Conservation (phyloP, 2,797 vertebrate species). For the Pipistrellus nathusii region DNA sequence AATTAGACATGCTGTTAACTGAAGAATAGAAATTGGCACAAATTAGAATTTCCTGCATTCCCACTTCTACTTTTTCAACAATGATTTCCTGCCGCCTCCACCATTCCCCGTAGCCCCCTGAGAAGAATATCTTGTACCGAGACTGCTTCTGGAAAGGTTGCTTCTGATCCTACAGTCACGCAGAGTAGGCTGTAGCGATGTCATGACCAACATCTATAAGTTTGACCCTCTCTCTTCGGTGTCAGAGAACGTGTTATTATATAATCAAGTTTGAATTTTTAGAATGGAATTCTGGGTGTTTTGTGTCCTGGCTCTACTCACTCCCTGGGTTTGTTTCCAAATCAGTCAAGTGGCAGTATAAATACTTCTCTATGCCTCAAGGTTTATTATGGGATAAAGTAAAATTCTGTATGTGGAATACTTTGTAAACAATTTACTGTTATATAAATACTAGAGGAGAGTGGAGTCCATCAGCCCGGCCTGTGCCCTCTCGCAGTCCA, state of each 20-base stretch:
- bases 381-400: neutral
- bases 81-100: neutral
- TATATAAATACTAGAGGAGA: neutral
- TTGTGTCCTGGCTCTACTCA: neutral
- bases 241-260: neutral
- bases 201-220: neutral
- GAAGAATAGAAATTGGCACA: neutral
- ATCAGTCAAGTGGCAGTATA: neutral
- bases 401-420: neutral
- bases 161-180: neutral
- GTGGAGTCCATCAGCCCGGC: too few relatives aligned
- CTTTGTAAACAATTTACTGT: neutral
- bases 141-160: neutral
- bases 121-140: neutral
- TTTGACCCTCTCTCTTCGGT: neutral
- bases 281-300: neutral
- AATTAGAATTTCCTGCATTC: neutral
- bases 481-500: too few relatives aligned
- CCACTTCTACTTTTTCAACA: neutral
- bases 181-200: neutral
- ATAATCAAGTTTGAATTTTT: neutral
- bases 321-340: constrained; percentile 6
- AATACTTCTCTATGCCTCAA: neutral
- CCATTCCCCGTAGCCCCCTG: neutral
- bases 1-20: neutral